Evolutionary conservation across 2,797 vertebrate species (phyloP), one percentile per base, ranked within the genome.

Genomic region (Gephyroberyx darwinii): DNA sequence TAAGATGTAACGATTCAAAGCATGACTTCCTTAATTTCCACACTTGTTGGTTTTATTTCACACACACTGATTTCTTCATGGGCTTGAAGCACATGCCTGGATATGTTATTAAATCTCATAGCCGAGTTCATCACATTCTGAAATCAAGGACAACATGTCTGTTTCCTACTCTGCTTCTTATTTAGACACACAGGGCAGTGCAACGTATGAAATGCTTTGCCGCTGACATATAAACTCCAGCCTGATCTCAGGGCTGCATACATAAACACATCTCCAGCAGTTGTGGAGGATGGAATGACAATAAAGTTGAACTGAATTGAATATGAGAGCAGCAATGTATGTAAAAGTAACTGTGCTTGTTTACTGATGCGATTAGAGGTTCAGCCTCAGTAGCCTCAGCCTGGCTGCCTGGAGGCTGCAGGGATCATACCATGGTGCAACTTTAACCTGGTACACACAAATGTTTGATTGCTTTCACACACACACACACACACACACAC

Each of bases 31-130:
- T 80, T 88, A 89, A 91, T 91, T 88, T 91, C 76, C 89, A 87
- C 89, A 89, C 88, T 88, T 90, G 80, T 87, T 85, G 85, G 82
- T 74, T 73, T 89, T 91, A 91, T 90, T 92, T 90, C 88, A 88
- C 90, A 90, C 76, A 81, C 45, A 8, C 79, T 78, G 83, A 90
- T 91, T 79, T 86, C 81, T 86, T 86, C 88, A 84, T 80, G 81
- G 87, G 85, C 77, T 78, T 77, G 77, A 83, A 86, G 85, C 87
- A 82, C 83, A 80, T 78, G 84, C 79, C 84, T 76, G 76, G 69
- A 43, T 85, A 74, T 89, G 84, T 86, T 86, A 88, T 91, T 90
- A 86, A 83, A 88, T 86, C 78, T 87, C 73, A 73, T 76, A 60
- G 83, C 78, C 62, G 71, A 75, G 81, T 87, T 86, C 77, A 62